These are phyloP conservation scores for Melinopterus prodromus DNA, from an alignment of 2,888 invertebrate species.

Conservation along the genomic window DNA sequence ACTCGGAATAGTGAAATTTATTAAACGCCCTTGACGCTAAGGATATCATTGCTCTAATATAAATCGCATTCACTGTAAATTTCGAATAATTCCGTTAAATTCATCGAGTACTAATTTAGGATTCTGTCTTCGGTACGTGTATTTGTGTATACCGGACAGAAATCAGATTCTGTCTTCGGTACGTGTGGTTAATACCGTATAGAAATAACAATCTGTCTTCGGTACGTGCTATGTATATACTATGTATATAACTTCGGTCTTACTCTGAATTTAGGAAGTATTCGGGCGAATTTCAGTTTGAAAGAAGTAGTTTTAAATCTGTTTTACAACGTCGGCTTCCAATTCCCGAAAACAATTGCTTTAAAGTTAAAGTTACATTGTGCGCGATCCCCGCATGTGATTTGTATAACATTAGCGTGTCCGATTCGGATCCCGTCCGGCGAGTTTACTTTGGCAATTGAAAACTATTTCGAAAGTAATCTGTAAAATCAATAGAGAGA, in stretches of 20 bases:
- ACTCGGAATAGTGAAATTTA: not conserved
- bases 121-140: constrained; percentile 4
- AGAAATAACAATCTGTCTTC: not conserved
- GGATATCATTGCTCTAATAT: not conserved
- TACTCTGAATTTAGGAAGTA: no score
- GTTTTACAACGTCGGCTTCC: not conserved
- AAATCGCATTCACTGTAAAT: not conserved
- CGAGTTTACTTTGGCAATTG: not conserved
- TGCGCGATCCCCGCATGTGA: not conserved
- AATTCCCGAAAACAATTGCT: not conserved
- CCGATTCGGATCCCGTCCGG: not conserved
- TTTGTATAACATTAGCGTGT: not conserved
- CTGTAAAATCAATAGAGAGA: not conserved
- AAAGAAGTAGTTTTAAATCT: no score
- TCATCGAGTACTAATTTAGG: no score
- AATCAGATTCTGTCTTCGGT: not conserved
- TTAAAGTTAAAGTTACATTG: not conserved
- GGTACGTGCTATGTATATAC: no score
- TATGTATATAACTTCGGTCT: no score
- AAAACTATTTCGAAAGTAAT: constrained; percentile 4
- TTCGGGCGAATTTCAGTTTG: no score
- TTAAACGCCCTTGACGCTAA: not conserved
- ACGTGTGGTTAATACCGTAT: no score
- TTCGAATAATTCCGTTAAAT: not conserved
- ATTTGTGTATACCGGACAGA: not conserved